phyloP scores from a whole-genome alignment of 2,113 vertebrate species.

The Entosphenus tridentatus region DNA sequence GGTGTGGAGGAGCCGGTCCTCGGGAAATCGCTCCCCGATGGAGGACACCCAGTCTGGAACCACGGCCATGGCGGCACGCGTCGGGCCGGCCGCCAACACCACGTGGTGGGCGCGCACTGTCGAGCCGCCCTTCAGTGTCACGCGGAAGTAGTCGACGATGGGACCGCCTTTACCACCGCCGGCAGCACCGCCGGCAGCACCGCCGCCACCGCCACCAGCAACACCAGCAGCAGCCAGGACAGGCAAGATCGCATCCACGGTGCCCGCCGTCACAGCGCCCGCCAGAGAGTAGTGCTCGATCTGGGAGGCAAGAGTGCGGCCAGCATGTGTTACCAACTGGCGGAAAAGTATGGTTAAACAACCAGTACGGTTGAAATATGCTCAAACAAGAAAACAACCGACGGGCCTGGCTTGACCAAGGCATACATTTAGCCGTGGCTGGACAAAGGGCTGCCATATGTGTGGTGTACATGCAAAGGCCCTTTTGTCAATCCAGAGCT shows the following conservation, averaged over 20 bases:
- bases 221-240: slow-evolving; percentile 12
- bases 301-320: slow-evolving; percentile 14
- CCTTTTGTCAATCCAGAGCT: too few relatives aligned
- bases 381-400: too few relatives aligned
- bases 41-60: slow-evolving; percentile 24
- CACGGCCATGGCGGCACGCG: slow-evolving; percentile 30
- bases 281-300: slow-evolving; percentile 23
- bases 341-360: too few relatives aligned
- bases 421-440: too few relatives aligned
- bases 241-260: slow-evolving; percentile 22
- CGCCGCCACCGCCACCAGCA: too few relatives aligned
- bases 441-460: too few relatives aligned
- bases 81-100: slow-evolving; percentile 29
- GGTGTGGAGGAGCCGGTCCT: slow-evolving; percentile 26
- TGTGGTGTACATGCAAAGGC: too few relatives aligned
- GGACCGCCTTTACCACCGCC: too few relatives aligned
- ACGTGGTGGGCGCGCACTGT: slow-evolving; percentile 18
- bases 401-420: too few relatives aligned
- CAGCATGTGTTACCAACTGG: too few relatives aligned
- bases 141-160: slow-evolving; percentile 17
- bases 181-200: too few relatives aligned
- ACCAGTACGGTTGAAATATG: too few relatives aligned
- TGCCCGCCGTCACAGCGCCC: slow-evolving; percentile 21
- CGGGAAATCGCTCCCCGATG: slow-evolving; percentile 25
- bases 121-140: slow-evolving; percentile 19